Evolutionary conservation across 2,888 invertebrate species (phyloP).

Genomic region (Spodoptera littoralis): DNA sequence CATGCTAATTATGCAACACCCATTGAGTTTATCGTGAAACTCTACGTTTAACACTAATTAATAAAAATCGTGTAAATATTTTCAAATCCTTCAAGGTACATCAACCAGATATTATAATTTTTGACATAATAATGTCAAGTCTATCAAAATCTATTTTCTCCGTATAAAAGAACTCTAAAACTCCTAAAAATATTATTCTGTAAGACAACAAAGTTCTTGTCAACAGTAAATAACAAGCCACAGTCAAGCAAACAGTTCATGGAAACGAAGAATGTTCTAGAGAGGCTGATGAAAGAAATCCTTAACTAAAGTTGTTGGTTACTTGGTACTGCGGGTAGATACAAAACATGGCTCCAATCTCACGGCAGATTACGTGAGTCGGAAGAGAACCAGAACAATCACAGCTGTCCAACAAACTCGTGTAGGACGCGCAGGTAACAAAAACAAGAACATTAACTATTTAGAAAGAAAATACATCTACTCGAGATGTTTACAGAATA

Average conservation of each 20-base stretch:
- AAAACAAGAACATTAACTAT: neutral
- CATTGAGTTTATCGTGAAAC: too few species aligned
- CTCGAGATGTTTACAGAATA: neutral
- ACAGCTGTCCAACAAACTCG: neutral
- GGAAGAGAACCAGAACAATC: slow-evolving; percentile 1
- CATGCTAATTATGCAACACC: too few species aligned
- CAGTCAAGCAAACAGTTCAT: neutral
- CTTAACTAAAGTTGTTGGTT: neutral
- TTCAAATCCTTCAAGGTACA: too few species aligned
- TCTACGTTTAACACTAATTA: too few species aligned
- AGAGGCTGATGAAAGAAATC: slow-evolving; percentile 1
- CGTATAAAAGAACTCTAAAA: too few species aligned
- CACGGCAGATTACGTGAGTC: neutral
- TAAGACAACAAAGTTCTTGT: too few species aligned
- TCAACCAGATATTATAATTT: too few species aligned
- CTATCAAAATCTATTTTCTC: too few species aligned
- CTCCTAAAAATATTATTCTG: too few species aligned
- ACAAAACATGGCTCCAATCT: neutral
- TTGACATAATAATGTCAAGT: too few species aligned
- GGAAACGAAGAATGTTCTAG: slow-evolving; percentile 1
- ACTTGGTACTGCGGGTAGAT: slow-evolving; percentile 4
- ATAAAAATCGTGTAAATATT: too few species aligned
- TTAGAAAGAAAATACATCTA: slow-evolving; percentile 10
- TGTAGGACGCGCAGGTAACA: neutral
- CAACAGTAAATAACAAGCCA: too few species aligned